These are phyloP conservation scores for Pipistrellus pipistrellus DNA, from an alignment of 2,797 vertebrate genomes.

Conservation along the genomic window DNA sequence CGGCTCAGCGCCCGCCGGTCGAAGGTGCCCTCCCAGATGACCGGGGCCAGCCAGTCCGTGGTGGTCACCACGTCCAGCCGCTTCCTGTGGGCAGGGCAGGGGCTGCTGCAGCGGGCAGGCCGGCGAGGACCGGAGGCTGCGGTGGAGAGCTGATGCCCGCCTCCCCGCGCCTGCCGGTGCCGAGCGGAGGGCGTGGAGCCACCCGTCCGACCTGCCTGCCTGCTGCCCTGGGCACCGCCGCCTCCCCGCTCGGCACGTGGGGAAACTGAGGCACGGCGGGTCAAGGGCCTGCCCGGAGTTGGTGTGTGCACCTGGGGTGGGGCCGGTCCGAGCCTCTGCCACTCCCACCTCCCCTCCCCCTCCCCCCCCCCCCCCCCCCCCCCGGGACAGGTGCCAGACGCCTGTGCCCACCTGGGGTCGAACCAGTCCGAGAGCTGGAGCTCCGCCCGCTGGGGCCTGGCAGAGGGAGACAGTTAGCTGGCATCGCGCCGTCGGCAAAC, in stretches of 20 bases:
- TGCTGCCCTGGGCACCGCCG: not conserved
- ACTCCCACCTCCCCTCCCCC: too few species aligned
- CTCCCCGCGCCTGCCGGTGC: rapidly evolving
- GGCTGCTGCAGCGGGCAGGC: rapidly evolving
- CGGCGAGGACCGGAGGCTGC: rapidly evolving
- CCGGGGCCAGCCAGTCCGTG: constrained; percentile 88
- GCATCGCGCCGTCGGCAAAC: too few species aligned
- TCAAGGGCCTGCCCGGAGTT: too few species aligned
- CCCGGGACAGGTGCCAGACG: too few species aligned
- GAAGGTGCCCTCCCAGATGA: constrained; percentile 91
- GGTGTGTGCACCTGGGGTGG: too few species aligned
- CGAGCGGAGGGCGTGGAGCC: not conserved
- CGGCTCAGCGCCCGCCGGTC: constrained; percentile 76
- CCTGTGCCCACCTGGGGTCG: not conserved
- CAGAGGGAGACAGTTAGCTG: not conserved
- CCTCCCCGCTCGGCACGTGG: not conserved
- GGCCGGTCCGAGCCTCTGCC: not conserved
- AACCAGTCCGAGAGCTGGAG: constrained; percentile 39
- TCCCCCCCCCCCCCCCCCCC: too few species aligned
- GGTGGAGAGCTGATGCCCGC: too few species aligned
- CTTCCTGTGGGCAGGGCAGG: constrained; percentile 80
- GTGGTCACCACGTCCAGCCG: constrained; percentile 85
- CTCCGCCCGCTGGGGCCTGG: not conserved
- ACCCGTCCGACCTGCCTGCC: not conserved
- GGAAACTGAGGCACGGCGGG: not conserved